Percentiles rank a stretch among this genome's conserved stretches.
These are phyloP conservation scores for Sebastiscus albofasciatus DNA, from an alignment of 2,797 vertebrate genomes.

Conservation along the genomic window DNA sequence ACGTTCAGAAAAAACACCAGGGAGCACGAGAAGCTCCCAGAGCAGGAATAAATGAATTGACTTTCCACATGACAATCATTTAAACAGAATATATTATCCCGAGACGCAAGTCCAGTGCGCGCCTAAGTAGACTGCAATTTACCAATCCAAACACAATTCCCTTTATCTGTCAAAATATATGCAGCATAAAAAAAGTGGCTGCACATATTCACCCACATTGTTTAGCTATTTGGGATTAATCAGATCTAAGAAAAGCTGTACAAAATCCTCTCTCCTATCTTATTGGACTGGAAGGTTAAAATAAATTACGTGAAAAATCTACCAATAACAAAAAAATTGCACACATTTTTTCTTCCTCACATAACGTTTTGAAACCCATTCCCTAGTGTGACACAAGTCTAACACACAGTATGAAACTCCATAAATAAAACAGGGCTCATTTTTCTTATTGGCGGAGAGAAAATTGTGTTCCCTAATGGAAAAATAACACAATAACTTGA, in stretches of 20 bases:
- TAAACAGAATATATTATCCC: conserved; percentile 28
- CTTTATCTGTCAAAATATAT: background rate
- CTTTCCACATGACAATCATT: conserved; percentile 22
- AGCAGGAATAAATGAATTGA: conserved; percentile 50
- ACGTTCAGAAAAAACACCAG: conserved; percentile 21
- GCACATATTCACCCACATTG: background rate
- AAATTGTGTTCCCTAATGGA: background rate
- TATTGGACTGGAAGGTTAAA: background rate
- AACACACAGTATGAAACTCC: background rate
- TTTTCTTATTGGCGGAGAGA: background rate
- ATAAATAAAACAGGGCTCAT: background rate
- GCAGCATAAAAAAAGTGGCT: background rate
- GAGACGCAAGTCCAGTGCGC: background rate
- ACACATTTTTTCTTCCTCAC: background rate
- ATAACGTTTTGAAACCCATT: background rate
- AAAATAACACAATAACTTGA: background rate
- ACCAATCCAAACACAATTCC: background rate
- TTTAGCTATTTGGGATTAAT: background rate
- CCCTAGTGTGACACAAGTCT: background rate
- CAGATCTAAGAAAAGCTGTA: background rate
- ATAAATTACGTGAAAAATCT: background rate
- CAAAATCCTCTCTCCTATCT: background rate
- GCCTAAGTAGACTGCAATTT: background rate
- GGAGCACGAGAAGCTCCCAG: conserved; percentile 1
- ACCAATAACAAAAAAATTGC: too few relatives aligned